Percentiles rank a stretch among this genome's conserved stretches.
phyloP scores from a whole-genome alignment of 2,888 invertebrate genomes.

The Lucinisca nassula region DNA sequence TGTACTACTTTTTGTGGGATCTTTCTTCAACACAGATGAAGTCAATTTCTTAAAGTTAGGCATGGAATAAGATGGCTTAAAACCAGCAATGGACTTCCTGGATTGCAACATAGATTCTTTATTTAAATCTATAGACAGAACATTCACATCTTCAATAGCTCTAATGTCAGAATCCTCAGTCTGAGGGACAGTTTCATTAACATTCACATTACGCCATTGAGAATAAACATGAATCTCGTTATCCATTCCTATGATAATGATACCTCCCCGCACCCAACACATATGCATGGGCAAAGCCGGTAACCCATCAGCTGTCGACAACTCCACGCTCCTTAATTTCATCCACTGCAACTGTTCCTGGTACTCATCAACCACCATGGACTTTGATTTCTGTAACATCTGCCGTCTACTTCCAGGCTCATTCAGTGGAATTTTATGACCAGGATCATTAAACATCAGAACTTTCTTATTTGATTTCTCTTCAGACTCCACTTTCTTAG shows the following conservation, averaged over 20 bases:
- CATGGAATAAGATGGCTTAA: slow-evolving; percentile 81
- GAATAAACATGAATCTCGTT: slow-evolving; percentile 99
- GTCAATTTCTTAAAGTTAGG: slow-evolving; percentile 78
- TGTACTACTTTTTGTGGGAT: slow-evolving; percentile 43
- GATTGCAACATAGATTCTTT: slow-evolving; percentile 61
- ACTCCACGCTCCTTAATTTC: slow-evolving; percentile 96
- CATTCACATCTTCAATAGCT: slow-evolving; percentile 60
- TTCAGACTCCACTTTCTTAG: slow-evolving; percentile 62
- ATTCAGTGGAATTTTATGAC: slow-evolving; percentile 28
- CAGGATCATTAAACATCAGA: slow-evolving; percentile 49
- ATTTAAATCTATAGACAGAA: slow-evolving; percentile 57
- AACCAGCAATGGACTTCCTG: slow-evolving; percentile 75
- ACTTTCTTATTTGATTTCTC: slow-evolving; percentile 40
- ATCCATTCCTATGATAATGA: slow-evolving; percentile 99
- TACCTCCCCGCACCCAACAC: slow-evolving; percentile 99
- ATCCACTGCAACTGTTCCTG: slow-evolving; percentile 98
- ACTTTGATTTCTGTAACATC: slow-evolving; percentile 96
- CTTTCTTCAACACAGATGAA: slow-evolving; percentile 55
- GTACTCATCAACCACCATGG: slow-evolving; percentile 95
- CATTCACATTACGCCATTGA: slow-evolving; percentile 92
- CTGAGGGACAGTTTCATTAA: slow-evolving; percentile 47
- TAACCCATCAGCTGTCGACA: slow-evolving; percentile 97
- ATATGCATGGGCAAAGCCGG: slow-evolving; percentile 99
- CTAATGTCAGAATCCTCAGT: slow-evolving; percentile 59
- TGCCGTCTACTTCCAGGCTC: slow-evolving; percentile 54